Percentiles rank a stretch among this genome's conserved stretches.
Evolutionary conservation across 2,888 invertebrate genomes (phyloP).

Genomic region (Germaria angustata): DNA sequence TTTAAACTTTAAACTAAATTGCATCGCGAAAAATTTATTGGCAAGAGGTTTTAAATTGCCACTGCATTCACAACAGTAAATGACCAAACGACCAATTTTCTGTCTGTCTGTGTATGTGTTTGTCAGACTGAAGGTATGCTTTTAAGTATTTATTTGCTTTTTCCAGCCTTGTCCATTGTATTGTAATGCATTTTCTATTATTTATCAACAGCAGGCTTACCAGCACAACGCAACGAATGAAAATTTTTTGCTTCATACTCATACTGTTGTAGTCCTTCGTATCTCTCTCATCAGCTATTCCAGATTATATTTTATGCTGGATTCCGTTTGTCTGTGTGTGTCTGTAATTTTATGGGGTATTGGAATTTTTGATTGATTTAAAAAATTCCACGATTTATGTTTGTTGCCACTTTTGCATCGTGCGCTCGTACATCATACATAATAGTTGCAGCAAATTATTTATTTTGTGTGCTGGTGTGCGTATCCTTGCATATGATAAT

Average conservation of each 20-base stretch:
- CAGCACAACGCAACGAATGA: slow-evolving; percentile 30
- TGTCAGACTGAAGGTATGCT: neutral
- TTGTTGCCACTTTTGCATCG: slow-evolving; percentile 61
- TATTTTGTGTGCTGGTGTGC: slow-evolving; percentile 29
- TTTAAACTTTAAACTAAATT: slow-evolving; percentile 61
- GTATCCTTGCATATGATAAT: neutral
- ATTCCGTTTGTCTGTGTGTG: slow-evolving; percentile 3
- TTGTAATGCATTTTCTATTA: slow-evolving; percentile 68
- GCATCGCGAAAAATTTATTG: slow-evolving; percentile 51
- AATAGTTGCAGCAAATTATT: slow-evolving; percentile 40
- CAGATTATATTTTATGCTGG: slow-evolving; percentile 6
- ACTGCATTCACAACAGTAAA: slow-evolving; percentile 16
- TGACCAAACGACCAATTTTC: neutral
- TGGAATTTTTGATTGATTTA: slow-evolving; percentile 69
- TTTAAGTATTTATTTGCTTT: slow-evolving; percentile 38
- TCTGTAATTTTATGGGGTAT: slow-evolving; percentile 48
- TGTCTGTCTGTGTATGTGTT: neutral
- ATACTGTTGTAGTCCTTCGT: neutral
- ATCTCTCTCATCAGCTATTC: neutral
- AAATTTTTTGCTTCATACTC: slow-evolving; percentile 16
- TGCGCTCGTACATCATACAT: slow-evolving; percentile 57
- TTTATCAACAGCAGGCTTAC: slow-evolving; percentile 64
- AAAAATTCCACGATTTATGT: slow-evolving; percentile 68
- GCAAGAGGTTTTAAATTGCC: slow-evolving; percentile 37
- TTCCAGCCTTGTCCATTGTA: slow-evolving; percentile 40